Conservation (phyloP, 37 sponge, comb jelly and placozoan species). For the Diacarnus erythraeanus region DNA sequence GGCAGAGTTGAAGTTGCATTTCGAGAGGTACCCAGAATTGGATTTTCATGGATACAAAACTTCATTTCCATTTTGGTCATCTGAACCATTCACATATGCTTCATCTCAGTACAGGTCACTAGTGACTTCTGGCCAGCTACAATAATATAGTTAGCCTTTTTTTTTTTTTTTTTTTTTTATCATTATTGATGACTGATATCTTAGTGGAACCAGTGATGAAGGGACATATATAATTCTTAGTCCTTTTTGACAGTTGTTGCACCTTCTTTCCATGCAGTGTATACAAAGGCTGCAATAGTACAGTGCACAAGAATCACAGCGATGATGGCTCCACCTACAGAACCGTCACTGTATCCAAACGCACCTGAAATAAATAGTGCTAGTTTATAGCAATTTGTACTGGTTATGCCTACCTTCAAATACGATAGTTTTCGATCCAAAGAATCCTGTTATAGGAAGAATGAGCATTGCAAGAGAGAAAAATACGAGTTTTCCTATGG, state of each 20-base stretch:
- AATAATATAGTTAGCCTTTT: too few species aligned
- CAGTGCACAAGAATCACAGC: constrained; percentile 67
- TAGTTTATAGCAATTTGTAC: neutral
- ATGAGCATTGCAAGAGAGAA: constrained; percentile 60
- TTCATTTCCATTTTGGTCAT: constrained; percentile 52
- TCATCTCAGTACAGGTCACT: constrained; percentile 44
- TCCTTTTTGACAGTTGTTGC: constrained; percentile 5
- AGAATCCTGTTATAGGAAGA: constrained; percentile 61
- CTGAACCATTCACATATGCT: constrained; percentile 42
- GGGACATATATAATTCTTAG: neutral
- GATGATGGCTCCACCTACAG: constrained; percentile 53
- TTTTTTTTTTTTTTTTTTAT: too few species aligned
- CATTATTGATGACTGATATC: too few species aligned
- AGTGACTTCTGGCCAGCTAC: neutral
- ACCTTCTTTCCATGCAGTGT: constrained; percentile 74
- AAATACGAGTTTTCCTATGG: constrained; percentile 27
- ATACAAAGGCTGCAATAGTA: constrained; percentile 65
- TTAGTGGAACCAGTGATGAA: neutral
- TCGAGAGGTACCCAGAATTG: constrained; percentile 18
- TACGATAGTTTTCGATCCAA: constrained; percentile 39
- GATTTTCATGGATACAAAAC: constrained; percentile 61
- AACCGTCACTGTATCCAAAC: constrained; percentile 53
- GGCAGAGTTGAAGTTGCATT: constrained; percentile 32
- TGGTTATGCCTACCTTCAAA: constrained; percentile 75
- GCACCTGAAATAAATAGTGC: constrained; percentile 25